A percentile compares a stretch with the other conserved stretches of the same genome.
Evolutionary conservation across 2,888 invertebrate genomes (phyloP).

Genomic region (Heteromyza rotundicornis): DNA sequence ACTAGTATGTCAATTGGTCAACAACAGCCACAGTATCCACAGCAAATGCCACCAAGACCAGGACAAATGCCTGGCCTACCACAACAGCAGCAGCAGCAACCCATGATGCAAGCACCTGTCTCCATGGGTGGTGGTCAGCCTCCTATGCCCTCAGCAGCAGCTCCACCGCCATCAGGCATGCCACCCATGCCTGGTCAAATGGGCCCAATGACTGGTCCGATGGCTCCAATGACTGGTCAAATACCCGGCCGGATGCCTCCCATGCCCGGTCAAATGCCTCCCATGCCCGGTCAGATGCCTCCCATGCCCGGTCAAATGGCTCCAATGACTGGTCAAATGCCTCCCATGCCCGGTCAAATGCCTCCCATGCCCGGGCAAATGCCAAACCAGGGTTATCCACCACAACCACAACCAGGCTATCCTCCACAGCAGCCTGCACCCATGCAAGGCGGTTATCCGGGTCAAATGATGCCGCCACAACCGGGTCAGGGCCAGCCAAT

Average conservation of each 20-base stretch:
- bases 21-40: conserved; percentile 19
- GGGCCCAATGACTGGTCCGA: conserved; percentile 2
- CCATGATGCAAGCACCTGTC: conserved; percentile 5
- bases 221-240: conserved; percentile 17
- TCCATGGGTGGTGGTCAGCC: not conserved
- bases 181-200: conserved; percentile 18
- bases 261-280: conserved; percentile 36
- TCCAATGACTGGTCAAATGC: conserved; percentile 24
- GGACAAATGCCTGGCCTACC: conserved; percentile 3
- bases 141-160: not conserved
- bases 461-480: conserved; percentile 31
- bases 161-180: conserved; percentile 7
- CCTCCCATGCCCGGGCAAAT: conserved; percentile 48
- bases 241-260: conserved; percentile 24
- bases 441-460: conserved; percentile 41
- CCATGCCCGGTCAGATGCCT: too few species aligned
- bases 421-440: conserved; percentile 41
- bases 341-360: too few species aligned
- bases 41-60: conserved; percentile 20
- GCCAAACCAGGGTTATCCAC: conserved; percentile 35
- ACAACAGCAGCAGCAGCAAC: not conserved
- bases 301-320: conserved; percentile 13
- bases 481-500: conserved; percentile 37
- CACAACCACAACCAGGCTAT: conserved; percentile 39
- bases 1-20: conserved; percentile 38